Conservation (phyloP, 2,797 vertebrate genomes). For the Peromyscus attwateri region DNA sequence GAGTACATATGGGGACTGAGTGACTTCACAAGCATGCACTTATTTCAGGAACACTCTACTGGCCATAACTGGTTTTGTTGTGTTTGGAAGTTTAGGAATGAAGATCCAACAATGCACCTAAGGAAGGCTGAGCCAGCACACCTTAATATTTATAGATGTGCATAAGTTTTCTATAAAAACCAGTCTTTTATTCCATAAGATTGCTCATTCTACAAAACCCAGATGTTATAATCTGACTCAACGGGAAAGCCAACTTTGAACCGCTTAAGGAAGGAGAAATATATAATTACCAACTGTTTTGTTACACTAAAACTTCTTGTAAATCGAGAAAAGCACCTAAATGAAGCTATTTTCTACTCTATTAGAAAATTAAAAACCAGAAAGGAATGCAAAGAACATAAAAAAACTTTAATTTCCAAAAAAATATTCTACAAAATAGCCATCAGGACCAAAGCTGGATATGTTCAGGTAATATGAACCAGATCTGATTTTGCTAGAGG, state of each 20-base stretch:
- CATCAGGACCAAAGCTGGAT: background rate
- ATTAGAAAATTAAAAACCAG: slow-evolving; percentile 8
- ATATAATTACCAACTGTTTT: background rate
- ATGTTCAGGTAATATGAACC: background rate
- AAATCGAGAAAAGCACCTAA: slow-evolving; percentile 8
- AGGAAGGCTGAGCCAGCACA: slow-evolving; percentile 86
- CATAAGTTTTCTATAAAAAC: slow-evolving; percentile 79
- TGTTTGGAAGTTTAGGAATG: slow-evolving; percentile 84
- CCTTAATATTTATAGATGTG: slow-evolving; percentile 87
- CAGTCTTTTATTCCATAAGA: slow-evolving; percentile 70
- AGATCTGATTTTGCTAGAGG: background rate
- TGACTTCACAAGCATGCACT: background rate
- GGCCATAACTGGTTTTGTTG: slow-evolving; percentile 76
- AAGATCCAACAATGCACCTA: slow-evolving; percentile 86
- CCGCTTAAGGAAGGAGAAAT: background rate
- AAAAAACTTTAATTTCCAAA: slow-evolving; percentile 30
- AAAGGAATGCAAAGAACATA: background rate
- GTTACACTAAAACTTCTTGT: background rate
- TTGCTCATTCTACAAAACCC: background rate
- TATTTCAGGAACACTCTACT: slow-evolving; percentile 72
- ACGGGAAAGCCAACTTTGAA: background rate
- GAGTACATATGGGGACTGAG: background rate
- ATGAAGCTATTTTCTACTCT: background rate
- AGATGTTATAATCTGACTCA: background rate
- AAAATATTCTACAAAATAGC: background rate